These are phyloP conservation scores for Staurois parvus DNA, from an alignment of 2,797 vertebrate genomes.

Conservation along the genomic window DNA sequence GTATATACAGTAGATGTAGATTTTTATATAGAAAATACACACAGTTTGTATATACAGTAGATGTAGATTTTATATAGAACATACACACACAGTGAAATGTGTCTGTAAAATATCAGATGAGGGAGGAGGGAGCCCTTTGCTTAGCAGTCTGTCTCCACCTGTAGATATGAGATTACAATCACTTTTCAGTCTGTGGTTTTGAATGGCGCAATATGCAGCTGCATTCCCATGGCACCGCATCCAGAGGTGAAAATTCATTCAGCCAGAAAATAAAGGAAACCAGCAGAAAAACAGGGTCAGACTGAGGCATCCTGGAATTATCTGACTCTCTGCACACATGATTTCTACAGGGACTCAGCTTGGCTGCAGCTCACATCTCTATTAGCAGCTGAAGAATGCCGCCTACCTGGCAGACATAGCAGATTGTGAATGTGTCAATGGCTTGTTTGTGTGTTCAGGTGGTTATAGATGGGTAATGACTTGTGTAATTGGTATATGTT, in stretches of 20 bases:
- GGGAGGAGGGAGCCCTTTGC: not conserved
- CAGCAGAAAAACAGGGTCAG: conserved; percentile 58
- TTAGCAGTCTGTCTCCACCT: not conserved
- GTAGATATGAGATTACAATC: conserved; percentile 12
- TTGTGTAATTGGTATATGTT: no score
- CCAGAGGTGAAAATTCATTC: conserved; percentile 45
- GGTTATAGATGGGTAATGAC: not conserved
- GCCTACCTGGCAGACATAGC: not conserved
- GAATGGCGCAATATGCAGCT: conserved; percentile 26
- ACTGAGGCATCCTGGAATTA: conserved; percentile 37
- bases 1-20: no score
- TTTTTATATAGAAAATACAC: no score
- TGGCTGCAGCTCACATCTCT: conserved; percentile 28
- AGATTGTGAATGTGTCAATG: not conserved
- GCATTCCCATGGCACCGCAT: conserved; percentile 37
- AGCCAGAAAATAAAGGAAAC: conserved; percentile 53
- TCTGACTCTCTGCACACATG: conserved; percentile 33
- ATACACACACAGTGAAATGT: not conserved
- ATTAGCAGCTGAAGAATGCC: conserved; percentile 7
- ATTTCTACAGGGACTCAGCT: conserved; percentile 46
- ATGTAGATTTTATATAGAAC: no score
- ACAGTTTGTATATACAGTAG: no score
- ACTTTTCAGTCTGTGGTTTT: conserved; percentile 25
- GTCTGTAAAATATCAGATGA: not conserved
- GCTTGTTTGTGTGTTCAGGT: not conserved